phyloP scores from a whole-genome alignment of 1,140 invertebrate species.

The Octopus sinensis region DNA sequence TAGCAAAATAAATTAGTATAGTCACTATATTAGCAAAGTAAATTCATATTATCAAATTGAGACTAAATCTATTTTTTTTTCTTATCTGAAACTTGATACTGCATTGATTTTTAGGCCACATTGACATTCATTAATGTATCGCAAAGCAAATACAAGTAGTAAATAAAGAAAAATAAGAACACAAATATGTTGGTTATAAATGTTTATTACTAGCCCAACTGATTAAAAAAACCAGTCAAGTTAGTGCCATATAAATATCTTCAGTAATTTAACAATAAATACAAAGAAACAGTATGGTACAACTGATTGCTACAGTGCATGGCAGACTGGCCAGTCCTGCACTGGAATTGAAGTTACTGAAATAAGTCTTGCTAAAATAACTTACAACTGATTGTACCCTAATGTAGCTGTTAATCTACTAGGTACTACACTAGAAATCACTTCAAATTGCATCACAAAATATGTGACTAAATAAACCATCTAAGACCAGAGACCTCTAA shows the following conservation, averaged over 20 bases:
- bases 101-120: too few relatives aligned
- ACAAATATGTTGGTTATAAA: background rate
- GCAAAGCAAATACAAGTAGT: background rate
- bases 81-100: too few relatives aligned
- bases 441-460: constrained; percentile 9
- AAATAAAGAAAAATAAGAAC: background rate
- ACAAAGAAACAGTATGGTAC: constrained; percentile 11
- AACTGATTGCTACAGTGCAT: constrained; percentile 14
- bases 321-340: background rate
- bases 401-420: background rate
- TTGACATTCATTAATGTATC: too few relatives aligned
- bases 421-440: constrained; percentile 6
- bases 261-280: constrained; percentile 14
- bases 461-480: background rate
- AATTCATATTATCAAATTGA: too few relatives aligned
- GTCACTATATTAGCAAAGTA: too few relatives aligned
- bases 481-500: background rate
- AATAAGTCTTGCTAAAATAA: background rate
- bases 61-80: too few relatives aligned
- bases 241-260: constrained; percentile 16
- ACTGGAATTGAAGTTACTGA: background rate
- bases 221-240: constrained; percentile 9
- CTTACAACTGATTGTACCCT: background rate
- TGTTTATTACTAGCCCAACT: constrained; percentile 2
- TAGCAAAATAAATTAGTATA: too few relatives aligned